Percentiles rank a stretch among this genome's conserved stretches.
Evolutionary conservation across 1,140 invertebrate species (phyloP).

Genomic region (Sinonovacula constricta): DNA sequence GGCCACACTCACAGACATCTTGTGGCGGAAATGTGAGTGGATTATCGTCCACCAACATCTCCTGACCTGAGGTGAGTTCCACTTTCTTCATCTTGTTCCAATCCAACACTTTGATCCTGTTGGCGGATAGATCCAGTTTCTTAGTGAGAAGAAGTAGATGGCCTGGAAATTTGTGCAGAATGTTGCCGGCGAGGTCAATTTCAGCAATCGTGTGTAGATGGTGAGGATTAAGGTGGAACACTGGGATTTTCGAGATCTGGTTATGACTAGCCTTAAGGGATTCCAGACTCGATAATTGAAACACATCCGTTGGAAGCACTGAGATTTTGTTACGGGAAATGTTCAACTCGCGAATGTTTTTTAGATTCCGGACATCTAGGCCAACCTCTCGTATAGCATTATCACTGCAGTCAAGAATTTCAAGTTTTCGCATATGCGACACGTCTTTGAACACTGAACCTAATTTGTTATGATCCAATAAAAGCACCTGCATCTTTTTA

Average conservation of each 20-base stretch:
- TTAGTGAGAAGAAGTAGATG: conserved; percentile 67
- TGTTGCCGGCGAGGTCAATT: conserved; percentile 74
- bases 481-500: conserved; percentile 68
- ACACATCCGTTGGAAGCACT: conserved; percentile 72
- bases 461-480: conserved; percentile 72
- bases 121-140: conserved; percentile 70
- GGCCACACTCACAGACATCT: conserved; percentile 71
- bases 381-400: conserved; percentile 68
- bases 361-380: conserved; percentile 66
- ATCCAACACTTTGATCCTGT: conserved; percentile 70
- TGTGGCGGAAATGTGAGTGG: conserved; percentile 70
- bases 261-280: conserved; percentile 72
- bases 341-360: conserved; percentile 66
- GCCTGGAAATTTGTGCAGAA: conserved; percentile 71
- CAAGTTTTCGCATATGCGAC: conserved; percentile 62
- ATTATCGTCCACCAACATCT: conserved; percentile 70
- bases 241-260: conserved; percentile 71
- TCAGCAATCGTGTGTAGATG: conserved; percentile 63
- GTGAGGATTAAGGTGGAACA: conserved; percentile 68
- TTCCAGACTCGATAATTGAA: conserved; percentile 69
- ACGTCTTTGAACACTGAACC: conserved; percentile 67
- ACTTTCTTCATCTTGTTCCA: conserved; percentile 67
- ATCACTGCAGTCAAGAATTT: conserved; percentile 66
- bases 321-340: conserved; percentile 72
- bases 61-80: conserved; percentile 60